Evolutionary conservation across 2,888 invertebrate species (phyloP).

Genomic region (Spisula subtruncata): DNA sequence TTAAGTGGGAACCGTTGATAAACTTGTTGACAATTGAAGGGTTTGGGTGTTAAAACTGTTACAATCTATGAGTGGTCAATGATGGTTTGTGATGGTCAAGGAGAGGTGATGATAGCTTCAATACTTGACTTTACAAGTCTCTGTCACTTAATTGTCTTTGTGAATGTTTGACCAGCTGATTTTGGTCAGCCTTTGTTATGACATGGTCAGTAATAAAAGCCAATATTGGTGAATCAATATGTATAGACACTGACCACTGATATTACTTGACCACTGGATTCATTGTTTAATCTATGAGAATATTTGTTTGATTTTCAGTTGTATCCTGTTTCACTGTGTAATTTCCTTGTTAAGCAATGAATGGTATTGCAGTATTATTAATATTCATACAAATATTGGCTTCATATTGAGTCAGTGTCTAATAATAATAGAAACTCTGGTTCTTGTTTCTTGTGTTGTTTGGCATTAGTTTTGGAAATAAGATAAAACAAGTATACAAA

Average conservation of each 20-base stretch:
- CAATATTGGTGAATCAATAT: slow-evolving; percentile 16
- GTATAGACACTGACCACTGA: slow-evolving; percentile 9
- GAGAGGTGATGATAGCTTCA: too few relatives aligned
- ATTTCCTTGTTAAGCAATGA: slow-evolving; percentile 8
- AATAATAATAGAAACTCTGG: not conserved
- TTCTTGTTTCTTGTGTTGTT: too few relatives aligned
- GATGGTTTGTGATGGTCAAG: too few relatives aligned
- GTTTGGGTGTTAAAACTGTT: too few relatives aligned
- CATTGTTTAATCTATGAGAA: not conserved
- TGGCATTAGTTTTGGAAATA: too few relatives aligned
- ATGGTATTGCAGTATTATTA: too few relatives aligned
- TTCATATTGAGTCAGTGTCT: not conserved
- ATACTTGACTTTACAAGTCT: not conserved
- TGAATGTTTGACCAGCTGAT: slow-evolving; percentile 12
- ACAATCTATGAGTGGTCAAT: too few relatives aligned
- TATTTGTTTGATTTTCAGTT: not conserved
- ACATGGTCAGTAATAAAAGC: not conserved
- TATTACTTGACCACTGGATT: not conserved
- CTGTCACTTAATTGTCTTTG: not conserved
- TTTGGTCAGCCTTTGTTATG: not conserved
- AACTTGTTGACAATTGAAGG: too few relatives aligned
- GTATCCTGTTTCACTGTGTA: slow-evolving; percentile 5
- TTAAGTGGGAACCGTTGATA: too few relatives aligned
- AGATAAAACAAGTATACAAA: too few relatives aligned
- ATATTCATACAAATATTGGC: not conserved